A percentile compares a stretch with the other conserved stretches of the same genome.
These are phyloP conservation scores for Tragelaphus scriptus DNA, from an alignment of 2,113 vertebrate genomes.

Conservation along the genomic window DNA sequence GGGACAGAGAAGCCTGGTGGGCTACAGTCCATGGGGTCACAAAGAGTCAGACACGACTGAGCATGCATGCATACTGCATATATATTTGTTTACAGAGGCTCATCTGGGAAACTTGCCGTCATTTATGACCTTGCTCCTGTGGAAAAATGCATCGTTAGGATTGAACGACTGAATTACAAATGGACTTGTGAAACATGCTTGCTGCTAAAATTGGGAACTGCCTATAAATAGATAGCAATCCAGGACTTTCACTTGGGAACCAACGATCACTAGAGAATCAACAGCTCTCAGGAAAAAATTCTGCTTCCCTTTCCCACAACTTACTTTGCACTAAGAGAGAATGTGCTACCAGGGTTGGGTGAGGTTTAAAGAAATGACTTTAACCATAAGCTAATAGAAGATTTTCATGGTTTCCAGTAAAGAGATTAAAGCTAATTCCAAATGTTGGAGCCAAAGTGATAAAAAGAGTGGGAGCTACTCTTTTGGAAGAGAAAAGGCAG, in stretches of 20 bases:
- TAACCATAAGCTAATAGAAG: background rate
- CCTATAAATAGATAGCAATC: background rate
- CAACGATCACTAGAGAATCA: background rate
- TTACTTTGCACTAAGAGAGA: background rate
- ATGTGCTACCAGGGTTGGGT: background rate
- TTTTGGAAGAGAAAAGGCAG: background rate
- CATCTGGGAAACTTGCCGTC: background rate
- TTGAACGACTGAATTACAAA: background rate
- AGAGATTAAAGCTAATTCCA: background rate
- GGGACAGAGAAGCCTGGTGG: background rate
- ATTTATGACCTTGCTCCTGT: background rate
- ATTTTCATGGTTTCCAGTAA: background rate
- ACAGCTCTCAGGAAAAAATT: background rate
- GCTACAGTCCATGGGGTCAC: background rate
- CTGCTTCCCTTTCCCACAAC: background rate
- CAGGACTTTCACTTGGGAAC: background rate
- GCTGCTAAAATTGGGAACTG: background rate
- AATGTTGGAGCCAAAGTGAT: background rate
- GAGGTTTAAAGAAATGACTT: background rate
- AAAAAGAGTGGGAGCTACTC: background rate
- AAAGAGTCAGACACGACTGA: accelerated
- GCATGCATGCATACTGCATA: background rate
- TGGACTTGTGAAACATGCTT: background rate
- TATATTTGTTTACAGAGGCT: background rate
- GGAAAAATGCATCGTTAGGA: background rate